Base-by-base conservation (phyloP, 2,888 invertebrate species). In the Neoaliturus tenellus region DNA sequence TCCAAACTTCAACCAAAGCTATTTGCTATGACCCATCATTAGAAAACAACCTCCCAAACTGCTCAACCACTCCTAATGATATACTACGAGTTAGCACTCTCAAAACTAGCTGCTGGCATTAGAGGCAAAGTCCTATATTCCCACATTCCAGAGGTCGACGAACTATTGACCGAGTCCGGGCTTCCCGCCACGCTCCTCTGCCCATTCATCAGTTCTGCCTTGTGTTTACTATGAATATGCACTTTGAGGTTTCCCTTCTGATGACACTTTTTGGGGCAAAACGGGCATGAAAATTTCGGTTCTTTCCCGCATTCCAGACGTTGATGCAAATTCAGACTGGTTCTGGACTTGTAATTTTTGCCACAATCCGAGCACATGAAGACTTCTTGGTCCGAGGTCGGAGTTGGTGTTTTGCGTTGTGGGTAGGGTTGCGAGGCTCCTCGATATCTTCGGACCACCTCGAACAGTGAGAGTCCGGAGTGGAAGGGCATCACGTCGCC, bases 241-340 rank as follows among this genome's bases (percentile, higher is more conserved):
- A 86, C 86, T 83, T 87, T 87, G 14, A 87, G 83, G 48, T 86
- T 86, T 20, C 88, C 88, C 85, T 88, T 88, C 84, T 88, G 88
- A 83, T 88, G 88, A 20, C 88, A 88, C 83, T 87, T 87, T 82
- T 88, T 87, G 44, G 87, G 87, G 83, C 89, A 89, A 78, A 85
- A 87, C 10, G 88, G 88, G 58, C 89, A 89, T 41, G 88, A 85
- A 83, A 89, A 89, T n/a, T 87, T 87, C 2, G 89, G 89, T 84
- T 88, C 88, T 80, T 88, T 88, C 35, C 89, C 89, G 85, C 89
- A 89, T 85, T 89, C 89, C 81, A 87, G 85, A 12, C 88, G 87
- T 80, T 88, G 87, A 73, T 89, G 89, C 12, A 88, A 85, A 62
- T 86, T 88, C 33, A 88, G 84, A 31, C 87, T 87, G 33, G 88